These are phyloP conservation scores for Deroplatys truncata DNA, from an alignment of 2,888 invertebrate genomes.

Conservation along the genomic window DNA sequence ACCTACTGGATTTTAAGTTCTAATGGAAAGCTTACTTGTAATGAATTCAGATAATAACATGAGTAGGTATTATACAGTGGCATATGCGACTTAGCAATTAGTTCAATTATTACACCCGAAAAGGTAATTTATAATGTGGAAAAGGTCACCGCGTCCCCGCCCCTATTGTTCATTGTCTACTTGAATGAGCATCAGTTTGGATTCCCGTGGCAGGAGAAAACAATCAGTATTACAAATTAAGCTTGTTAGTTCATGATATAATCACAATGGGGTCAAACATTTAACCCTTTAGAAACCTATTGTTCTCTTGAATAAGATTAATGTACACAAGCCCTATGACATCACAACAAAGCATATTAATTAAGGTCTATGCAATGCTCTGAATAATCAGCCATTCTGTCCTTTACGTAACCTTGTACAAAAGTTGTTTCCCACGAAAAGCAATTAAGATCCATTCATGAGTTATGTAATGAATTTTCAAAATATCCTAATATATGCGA, in stretches of 20 bases:
- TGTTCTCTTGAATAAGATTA: neutral
- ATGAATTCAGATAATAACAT: neutral
- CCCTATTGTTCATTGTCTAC: neutral
- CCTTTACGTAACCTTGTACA: too few species aligned
- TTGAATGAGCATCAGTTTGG: neutral
- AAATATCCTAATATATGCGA: too few species aligned
- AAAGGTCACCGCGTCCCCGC: too few species aligned
- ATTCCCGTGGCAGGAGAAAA: neutral
- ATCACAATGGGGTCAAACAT: neutral
- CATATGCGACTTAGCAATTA: neutral
- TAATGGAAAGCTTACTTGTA: too few species aligned
- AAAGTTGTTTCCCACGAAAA: too few species aligned
- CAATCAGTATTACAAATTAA: neutral
- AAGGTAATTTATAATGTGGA: neutral
- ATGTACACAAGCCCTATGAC: neutral
- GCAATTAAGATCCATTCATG: too few species aligned
- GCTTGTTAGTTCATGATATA: neutral
- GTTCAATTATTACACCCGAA: neutral
- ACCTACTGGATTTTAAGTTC: too few species aligned
- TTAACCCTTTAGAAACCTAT: neutral
- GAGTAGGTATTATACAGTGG: neutral
- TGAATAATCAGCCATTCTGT: neutral
- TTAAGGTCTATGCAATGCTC: neutral
- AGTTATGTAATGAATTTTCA: too few species aligned
- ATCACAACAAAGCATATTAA: neutral